These are phyloP conservation scores for Sturnira hondurensis DNA, from an alignment of 2,113 vertebrate species.

Conservation along the genomic window DNA sequence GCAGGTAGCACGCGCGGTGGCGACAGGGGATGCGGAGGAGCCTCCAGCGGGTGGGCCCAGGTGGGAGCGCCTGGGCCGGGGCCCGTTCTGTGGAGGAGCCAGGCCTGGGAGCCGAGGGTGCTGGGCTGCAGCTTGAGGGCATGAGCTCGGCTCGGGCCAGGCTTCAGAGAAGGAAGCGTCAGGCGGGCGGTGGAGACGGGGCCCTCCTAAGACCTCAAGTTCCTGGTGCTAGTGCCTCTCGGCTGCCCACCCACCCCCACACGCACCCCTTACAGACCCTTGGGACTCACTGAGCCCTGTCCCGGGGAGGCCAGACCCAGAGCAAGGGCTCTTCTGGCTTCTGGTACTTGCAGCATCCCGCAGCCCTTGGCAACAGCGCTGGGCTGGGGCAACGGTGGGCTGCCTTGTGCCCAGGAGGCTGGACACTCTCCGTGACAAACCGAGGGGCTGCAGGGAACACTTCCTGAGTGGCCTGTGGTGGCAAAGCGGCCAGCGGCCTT, in stretches of 20 bases:
- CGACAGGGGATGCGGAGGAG: not conserved
- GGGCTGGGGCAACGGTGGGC: accelerated
- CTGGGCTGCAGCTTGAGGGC: not conserved
- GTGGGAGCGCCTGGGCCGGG: not conserved
- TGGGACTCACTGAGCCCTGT: not conserved
- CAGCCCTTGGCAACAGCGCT: not conserved
- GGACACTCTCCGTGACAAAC: not conserved
- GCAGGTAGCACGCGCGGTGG: conserved; percentile 54
- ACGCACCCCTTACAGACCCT: accelerated
- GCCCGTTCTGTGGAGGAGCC: not conserved
- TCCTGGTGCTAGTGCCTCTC: too few species aligned
- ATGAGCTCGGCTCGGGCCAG: not conserved
- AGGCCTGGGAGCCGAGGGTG: accelerated
- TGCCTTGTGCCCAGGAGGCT: not conserved
- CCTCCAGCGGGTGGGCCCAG: not conserved
- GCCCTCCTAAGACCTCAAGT: not conserved
- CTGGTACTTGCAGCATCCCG: not conserved
- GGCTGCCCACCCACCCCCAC: too few species aligned
- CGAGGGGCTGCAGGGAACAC: not conserved
- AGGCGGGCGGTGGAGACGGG: not conserved
- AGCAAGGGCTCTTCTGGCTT: not conserved
- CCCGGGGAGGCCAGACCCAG: not conserved
- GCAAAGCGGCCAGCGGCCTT: conserved; percentile 45
- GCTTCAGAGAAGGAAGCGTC: not conserved
- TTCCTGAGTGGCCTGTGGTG: not conserved